Evolutionary conservation across 2,888 invertebrate species (phyloP).

Genomic region (Brachynemurus nebulosus): DNA sequence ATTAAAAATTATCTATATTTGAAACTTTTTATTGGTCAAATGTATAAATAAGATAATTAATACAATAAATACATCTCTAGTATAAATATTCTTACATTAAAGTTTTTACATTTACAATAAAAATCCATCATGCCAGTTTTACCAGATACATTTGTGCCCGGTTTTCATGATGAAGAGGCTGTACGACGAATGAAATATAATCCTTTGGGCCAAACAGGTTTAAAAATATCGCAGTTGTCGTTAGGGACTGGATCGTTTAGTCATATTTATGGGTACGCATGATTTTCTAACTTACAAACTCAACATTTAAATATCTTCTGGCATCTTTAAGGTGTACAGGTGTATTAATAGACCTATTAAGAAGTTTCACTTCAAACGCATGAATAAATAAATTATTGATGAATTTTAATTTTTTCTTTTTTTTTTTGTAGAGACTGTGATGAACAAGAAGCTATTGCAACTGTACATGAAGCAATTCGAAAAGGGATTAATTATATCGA

Average conservation of each 20-base stretch:
- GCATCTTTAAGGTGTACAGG: too few species aligned
- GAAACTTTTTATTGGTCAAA: neutral
- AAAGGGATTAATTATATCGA: slow-evolving; percentile 84
- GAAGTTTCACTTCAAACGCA: too few species aligned
- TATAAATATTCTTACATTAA: neutral
- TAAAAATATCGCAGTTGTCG: slow-evolving; percentile 55
- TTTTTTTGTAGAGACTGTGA: slow-evolving; percentile 38
- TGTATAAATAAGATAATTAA: neutral
- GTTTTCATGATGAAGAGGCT: slow-evolving; percentile 45
- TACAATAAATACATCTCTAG: neutral
- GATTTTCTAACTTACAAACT: neutral
- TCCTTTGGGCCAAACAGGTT: slow-evolving; percentile 31
- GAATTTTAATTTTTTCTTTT: neutral
- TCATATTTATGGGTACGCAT: slow-evolving; percentile 53
- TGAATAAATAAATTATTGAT: too few species aligned
- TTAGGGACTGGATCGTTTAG: slow-evolving; percentile 65
- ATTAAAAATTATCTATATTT: neutral
- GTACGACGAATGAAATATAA: slow-evolving; percentile 24
- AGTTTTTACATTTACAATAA: neutral
- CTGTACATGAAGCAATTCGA: slow-evolving; percentile 56
- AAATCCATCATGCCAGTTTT: neutral
- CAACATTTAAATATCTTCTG: neutral
- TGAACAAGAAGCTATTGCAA: slow-evolving; percentile 49
- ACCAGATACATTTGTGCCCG: slow-evolving; percentile 35
- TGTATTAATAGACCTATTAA: too few species aligned